phyloP scores from a whole-genome alignment of 2,888 invertebrate species.

The Microplitis deprimator region DNA sequence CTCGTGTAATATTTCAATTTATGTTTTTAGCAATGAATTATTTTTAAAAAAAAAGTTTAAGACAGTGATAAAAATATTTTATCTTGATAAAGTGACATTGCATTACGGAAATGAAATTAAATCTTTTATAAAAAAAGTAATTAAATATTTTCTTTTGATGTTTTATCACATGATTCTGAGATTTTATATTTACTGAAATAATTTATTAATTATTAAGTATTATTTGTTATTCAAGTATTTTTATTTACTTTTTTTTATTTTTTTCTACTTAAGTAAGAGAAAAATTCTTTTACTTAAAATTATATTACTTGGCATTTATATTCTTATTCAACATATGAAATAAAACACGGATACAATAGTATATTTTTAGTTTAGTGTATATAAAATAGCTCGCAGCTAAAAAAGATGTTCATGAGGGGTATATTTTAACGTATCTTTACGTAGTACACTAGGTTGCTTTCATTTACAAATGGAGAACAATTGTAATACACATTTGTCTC shows the following conservation, averaged over 20 bases:
- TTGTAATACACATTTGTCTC: conserved; percentile 36
- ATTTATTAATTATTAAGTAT: background rate
- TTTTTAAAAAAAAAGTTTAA: background rate
- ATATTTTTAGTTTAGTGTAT: background rate
- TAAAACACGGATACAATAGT: background rate
- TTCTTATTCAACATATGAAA: background rate
- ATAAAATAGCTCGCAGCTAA: background rate
- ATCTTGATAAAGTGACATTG: background rate
- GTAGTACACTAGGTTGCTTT: conserved; percentile 10
- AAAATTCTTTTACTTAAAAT: background rate
- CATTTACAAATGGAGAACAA: conserved; percentile 41
- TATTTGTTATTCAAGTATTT: no score
- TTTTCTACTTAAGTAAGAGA: background rate
- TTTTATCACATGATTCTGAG: background rate
- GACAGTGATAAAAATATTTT: background rate
- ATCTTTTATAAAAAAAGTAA: background rate
- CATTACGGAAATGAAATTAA: background rate
- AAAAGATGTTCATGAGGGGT: background rate
- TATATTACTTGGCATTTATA: background rate
- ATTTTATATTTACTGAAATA: background rate
- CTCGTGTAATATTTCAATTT: no score
- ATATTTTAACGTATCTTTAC: background rate
- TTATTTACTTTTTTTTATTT: background rate
- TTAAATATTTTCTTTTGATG: background rate
- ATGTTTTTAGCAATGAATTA: no score